Evolutionary conservation across 2,888 invertebrate species (phyloP).

Genomic region (Dysmachus trigonus): DNA sequence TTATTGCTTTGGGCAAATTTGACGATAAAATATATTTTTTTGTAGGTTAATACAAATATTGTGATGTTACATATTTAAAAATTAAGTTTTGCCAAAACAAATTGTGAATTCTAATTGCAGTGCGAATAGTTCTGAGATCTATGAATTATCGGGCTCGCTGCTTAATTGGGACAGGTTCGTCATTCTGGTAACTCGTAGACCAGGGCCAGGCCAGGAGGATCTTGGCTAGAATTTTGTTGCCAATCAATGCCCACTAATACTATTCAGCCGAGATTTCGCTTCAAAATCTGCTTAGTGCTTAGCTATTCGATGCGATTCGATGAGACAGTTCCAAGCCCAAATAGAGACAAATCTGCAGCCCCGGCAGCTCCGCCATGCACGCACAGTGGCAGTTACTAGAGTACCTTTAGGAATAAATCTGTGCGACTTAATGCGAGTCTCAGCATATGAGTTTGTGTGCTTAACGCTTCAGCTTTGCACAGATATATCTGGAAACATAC

Average conservation of each 20-base stretch:
- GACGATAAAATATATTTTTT: too few relatives aligned
- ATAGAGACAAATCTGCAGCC: constrained; percentile 27
- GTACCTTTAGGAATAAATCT: constrained; percentile 42
- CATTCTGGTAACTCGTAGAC: neutral
- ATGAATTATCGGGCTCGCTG: neutral
- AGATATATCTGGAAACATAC: constrained; percentile 43
- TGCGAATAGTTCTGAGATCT: neutral
- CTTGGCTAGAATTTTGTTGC: constrained; percentile 23
- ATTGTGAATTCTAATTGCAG: neutral
- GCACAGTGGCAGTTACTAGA: constrained; percentile 23
- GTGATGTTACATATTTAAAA: neutral
- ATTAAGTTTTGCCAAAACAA: neutral
- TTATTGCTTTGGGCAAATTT: neutral
- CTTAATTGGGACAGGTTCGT: neutral
- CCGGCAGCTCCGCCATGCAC: constrained; percentile 14
- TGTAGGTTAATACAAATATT: too few relatives aligned
- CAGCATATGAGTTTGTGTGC: constrained; percentile 46
- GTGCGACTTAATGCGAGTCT: constrained; percentile 49
- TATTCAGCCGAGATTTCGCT: constrained; percentile 36
- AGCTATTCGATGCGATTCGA: constrained; percentile 34
- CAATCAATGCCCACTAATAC: constrained; percentile 38
- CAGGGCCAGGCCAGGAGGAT: neutral
- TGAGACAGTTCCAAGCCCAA: constrained; percentile 21
- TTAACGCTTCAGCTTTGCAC: constrained; percentile 35
- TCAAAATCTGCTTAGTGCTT: constrained; percentile 40